phyloP scores from a whole-genome alignment of 2,113 vertebrate species.

The Tyrannus savana region DNA sequence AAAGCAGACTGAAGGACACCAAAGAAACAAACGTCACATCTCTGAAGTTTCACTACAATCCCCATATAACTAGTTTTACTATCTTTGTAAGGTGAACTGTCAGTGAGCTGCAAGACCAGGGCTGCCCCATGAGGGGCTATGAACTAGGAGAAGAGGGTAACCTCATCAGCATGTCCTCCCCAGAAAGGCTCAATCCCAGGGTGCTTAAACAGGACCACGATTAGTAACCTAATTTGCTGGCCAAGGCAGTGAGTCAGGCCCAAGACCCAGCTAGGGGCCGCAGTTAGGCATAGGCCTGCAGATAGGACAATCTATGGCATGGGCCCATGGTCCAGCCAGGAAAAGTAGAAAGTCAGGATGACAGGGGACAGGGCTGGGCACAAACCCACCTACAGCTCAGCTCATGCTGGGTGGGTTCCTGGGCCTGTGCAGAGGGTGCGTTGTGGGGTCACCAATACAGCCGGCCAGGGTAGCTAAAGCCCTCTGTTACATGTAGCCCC shows the following conservation, averaged over 20 bases:
- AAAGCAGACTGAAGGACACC: neutral
- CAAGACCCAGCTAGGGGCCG: neutral
- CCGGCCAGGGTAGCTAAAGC: neutral
- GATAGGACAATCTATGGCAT: neutral
- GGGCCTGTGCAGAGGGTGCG: neutral
- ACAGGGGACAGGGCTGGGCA: neutral
- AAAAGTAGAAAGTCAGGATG: neutral
- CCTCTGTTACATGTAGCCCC: rapidly evolving
- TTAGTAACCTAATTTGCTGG: neutral
- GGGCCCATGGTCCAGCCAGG: neutral
- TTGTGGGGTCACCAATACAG: neutral
- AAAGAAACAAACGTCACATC: neutral
- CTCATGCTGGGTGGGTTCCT: neutral
- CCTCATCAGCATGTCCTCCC: neutral
- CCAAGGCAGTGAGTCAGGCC: neutral
- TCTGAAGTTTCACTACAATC: neutral
- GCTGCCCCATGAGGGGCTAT: neutral
- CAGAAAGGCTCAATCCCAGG: neutral
- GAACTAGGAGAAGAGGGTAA: neutral
- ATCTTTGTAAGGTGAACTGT: neutral
- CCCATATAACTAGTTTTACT: neutral
- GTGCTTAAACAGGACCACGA: neutral
- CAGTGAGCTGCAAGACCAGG: neutral
- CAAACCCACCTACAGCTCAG: neutral
- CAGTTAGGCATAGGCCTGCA: rapidly evolving